A percentile compares a stretch with the other conserved stretches of the same genome.
Conservation (phyloP, 2,113 vertebrate species). For the Sciurus niger region DNA sequence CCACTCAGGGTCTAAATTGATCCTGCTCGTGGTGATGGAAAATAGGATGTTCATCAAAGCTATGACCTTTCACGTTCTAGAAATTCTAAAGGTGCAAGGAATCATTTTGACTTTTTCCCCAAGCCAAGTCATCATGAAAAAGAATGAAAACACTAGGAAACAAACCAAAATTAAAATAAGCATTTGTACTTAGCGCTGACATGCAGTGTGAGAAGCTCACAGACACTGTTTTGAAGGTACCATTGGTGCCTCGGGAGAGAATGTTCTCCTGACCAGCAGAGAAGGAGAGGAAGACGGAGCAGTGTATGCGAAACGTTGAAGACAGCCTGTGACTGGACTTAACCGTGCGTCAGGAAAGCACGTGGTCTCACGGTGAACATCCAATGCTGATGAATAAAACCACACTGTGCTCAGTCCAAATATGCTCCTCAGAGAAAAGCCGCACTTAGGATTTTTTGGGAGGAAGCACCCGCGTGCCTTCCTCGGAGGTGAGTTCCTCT, state of each 20-base stretch:
- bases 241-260: neutral
- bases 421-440: neutral
- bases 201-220: neutral
- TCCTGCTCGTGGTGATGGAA: conserved; percentile 75
- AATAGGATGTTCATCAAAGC: conserved; percentile 73
- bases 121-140: conserved; percentile 78
- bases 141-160: conserved; percentile 71
- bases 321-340: neutral
- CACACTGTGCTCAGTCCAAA: neutral
- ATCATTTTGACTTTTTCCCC: conserved; percentile 69
- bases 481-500: conserved; percentile 18
- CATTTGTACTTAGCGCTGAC: conserved; percentile 55
- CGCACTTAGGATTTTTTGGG: neutral
- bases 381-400: neutral
- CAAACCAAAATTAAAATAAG: conserved; percentile 81
- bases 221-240: neutral
- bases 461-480: conserved; percentile 26
- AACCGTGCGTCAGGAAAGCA: neutral
- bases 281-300: neutral
- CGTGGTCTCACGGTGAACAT: neutral
- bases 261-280: neutral
- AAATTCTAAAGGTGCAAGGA: conserved; percentile 71
- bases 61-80: conserved; percentile 72
- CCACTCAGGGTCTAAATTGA: conserved; percentile 59
- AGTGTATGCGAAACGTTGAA: neutral